These are phyloP conservation scores for Erythrolamprus reginae DNA, from an alignment of 2,113 vertebrate species.

Conservation along the genomic window DNA sequence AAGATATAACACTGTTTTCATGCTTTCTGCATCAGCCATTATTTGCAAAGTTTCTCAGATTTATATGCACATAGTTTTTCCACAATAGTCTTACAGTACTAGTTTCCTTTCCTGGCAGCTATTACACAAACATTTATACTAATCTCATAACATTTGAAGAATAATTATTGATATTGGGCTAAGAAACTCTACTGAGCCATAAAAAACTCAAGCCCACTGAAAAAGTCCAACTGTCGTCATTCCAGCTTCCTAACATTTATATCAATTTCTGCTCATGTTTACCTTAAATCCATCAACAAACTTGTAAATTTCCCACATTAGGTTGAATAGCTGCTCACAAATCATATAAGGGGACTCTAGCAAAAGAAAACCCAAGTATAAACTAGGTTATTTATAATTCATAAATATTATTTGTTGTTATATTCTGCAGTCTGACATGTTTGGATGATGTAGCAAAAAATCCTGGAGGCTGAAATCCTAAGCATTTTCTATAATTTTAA, in stretches of 20 bases:
- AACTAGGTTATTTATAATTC: background rate
- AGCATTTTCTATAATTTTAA: background rate
- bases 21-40: background rate
- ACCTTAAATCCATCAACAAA: background rate
- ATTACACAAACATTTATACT: conserved; percentile 1
- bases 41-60: conserved; percentile 23
- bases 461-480: background rate
- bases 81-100: background rate
- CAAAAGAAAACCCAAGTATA: background rate
- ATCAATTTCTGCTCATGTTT: background rate
- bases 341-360: background rate
- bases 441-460: background rate
- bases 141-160: background rate
- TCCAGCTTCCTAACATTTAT: background rate
- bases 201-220: background rate
- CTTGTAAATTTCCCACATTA: background rate
- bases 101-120: background rate
- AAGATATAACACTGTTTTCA: background rate
- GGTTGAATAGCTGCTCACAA: background rate
- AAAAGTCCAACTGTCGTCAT: background rate
- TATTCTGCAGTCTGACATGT: background rate
- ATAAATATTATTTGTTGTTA: background rate
- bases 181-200: background rate
- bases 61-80: background rate
- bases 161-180: background rate